A percentile compares a stretch with the other conserved stretches of the same genome.
Evolutionary conservation across 23 tunicate genomes (phyloP).

Genomic region (Halocynthia roretzi): DNA sequence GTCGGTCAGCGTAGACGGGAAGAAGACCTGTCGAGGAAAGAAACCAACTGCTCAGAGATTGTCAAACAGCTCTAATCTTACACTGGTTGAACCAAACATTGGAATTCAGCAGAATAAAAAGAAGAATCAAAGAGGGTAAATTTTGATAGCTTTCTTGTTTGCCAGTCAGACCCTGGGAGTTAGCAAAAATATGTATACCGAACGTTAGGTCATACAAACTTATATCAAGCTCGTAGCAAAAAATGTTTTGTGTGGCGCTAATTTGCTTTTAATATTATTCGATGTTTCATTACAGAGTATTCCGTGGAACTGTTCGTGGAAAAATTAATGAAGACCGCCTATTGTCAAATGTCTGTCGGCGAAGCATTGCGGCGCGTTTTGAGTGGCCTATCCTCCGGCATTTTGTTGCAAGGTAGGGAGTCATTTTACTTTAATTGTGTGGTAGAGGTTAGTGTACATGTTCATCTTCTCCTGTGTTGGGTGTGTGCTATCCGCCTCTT

Average conservation of each 20-base stretch:
- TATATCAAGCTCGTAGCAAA: too few relatives aligned
- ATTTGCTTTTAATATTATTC: too few relatives aligned
- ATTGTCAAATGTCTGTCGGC: constrained; percentile 54
- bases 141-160: too few relatives aligned
- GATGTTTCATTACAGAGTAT: too few relatives aligned
- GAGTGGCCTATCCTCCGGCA: constrained; percentile 65
- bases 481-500: constrained; percentile 34
- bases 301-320: constrained; percentile 60
- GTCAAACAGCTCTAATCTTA: constrained; percentile 63
- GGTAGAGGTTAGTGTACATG: constrained; percentile 22
- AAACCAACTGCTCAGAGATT: constrained; percentile 63
- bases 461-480: neutral
- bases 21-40: constrained; percentile 56
- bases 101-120: constrained; percentile 23
- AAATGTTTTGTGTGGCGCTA: too few relatives aligned
- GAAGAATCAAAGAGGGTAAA: too few relatives aligned
- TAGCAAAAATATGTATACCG: too few relatives aligned
- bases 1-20: constrained; percentile 17
- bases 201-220: too few relatives aligned
- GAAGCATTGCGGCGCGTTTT: constrained; percentile 68
- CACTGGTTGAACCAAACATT: constrained; percentile 67
- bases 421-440: neutral
- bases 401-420: constrained; percentile 54
- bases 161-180: too few relatives aligned
- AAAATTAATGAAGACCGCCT: constrained; percentile 39